These are phyloP conservation scores for Varanus komodoensis DNA, from an alignment of 2,113 vertebrate species.

Conservation along the genomic window DNA sequence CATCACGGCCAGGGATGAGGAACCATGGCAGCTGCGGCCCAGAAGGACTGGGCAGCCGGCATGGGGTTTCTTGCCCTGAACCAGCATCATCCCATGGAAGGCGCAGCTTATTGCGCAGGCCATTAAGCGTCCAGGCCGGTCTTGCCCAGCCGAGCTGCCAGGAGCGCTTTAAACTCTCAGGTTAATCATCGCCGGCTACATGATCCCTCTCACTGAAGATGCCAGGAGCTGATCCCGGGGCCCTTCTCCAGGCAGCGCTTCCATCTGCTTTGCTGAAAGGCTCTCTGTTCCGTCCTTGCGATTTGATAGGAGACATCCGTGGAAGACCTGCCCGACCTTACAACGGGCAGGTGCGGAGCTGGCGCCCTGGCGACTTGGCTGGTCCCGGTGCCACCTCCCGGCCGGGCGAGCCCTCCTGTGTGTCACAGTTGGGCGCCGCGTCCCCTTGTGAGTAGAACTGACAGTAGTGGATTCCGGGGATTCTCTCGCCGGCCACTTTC, in stretches of 20 bases:
- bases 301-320: background rate
- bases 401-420: constrained; percentile 34
- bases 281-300: background rate
- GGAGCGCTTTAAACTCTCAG: no score
- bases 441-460: constrained; percentile 58
- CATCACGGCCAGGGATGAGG: no score
- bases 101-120: no score
- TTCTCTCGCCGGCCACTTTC: constrained; percentile 19
- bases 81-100: no score
- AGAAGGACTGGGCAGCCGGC: no score
- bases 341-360: background rate
- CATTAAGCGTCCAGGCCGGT: no score
- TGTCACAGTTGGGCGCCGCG: constrained; percentile 28
- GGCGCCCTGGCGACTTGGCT: background rate
- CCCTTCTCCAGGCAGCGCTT: background rate
- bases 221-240: background rate
- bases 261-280: background rate
- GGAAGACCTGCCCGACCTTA: background rate
- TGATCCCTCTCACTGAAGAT: background rate
- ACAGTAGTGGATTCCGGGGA: constrained; percentile 46
- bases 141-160: no score
- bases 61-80: no score
- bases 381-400: background rate
- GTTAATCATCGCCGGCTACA: background rate
- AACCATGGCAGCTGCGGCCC: no score